Base-by-base conservation (phyloP, 2,797 vertebrate species). In the Periparus ater region DNA sequence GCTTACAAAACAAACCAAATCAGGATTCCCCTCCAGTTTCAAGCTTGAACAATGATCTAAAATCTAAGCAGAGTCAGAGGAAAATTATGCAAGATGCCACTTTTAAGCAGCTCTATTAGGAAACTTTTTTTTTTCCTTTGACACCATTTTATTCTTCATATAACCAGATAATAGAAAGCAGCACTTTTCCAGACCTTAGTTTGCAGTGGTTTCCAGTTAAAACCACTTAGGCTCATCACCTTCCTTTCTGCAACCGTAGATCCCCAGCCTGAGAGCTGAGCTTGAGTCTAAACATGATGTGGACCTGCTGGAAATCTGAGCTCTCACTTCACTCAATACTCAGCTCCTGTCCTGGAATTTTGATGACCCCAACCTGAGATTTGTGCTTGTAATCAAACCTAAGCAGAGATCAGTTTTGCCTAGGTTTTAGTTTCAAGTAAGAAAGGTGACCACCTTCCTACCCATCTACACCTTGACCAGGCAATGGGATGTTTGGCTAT, bases 351-450 rank as follows among this genome's bases (percentile, higher is more conserved):
- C 30, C 15, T 4, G 71, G 62, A 92, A 85, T 74, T 93, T 36
- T 18, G 65, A 38, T 95, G 78, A 94, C 91, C 82, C 38, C 60
- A 94, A 90, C 87, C 51, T 86, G 82, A 96, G 70, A 88, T 91
- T 92, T 22, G 1, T 70, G 51, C 27, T 67, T 84, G 91, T 86
- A 95, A 95, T 45, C 58, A 81, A 92, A 85, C 58, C 82, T 78
- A 44, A 70, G 67, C 66, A 86, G 87, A 71, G 63, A 88, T 78
- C 65, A 84, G 9, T 88, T 95, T 88, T 88, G 17, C 44, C 26
- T 73, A 23, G 62, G 70, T 86, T 95, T 95, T 80, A 78, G 19
- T 96, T 93, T 95, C 79, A 60, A 1, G 0, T 44, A 34, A 75
- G 73, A 80, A 40, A 78, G 34, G 40, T 78, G 26, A 8, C 79